A percentile compares a stretch with the other conserved stretches of the same genome.
Evolutionary conservation across 2,113 vertebrate genomes (phyloP).

Genomic region (Hemiprocne comata): DNA sequence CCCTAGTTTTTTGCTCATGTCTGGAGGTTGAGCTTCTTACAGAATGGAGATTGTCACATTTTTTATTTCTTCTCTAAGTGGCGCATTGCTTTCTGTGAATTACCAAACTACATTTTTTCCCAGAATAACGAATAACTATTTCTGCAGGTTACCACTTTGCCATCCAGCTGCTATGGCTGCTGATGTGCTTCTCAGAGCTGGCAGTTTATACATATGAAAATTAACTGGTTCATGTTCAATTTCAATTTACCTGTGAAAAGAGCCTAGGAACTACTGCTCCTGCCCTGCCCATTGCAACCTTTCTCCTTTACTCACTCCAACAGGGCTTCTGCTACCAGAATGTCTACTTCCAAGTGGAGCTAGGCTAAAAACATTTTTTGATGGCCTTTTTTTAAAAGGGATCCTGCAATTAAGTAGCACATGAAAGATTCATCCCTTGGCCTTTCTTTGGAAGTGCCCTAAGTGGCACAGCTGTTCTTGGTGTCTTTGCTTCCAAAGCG

Average conservation of each 20-base stretch:
- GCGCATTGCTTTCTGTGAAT: accelerated
- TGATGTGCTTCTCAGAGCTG: neutral
- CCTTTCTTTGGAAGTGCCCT: neutral
- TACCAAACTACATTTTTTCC: neutral
- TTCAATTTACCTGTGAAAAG: neutral
- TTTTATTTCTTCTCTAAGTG: neutral
- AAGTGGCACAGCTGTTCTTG: neutral
- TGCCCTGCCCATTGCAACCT: neutral
- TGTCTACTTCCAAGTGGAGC: neutral
- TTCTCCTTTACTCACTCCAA: neutral
- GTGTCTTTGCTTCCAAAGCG: neutral
- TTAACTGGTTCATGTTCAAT: neutral
- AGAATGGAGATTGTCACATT: neutral
- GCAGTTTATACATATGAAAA: neutral
- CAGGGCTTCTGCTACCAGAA: neutral
- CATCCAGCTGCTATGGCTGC: neutral
- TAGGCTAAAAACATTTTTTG: neutral
- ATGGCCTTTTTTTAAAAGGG: neutral
- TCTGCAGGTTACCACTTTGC: neutral
- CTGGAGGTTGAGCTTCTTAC: neutral
- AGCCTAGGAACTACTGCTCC: neutral
- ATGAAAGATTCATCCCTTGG: neutral
- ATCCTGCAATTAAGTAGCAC: neutral
- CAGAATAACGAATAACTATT: neutral
- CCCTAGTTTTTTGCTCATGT: neutral